Base-by-base conservation (phyloP, 2,113 vertebrate genomes). In the Indri indri region DNA sequence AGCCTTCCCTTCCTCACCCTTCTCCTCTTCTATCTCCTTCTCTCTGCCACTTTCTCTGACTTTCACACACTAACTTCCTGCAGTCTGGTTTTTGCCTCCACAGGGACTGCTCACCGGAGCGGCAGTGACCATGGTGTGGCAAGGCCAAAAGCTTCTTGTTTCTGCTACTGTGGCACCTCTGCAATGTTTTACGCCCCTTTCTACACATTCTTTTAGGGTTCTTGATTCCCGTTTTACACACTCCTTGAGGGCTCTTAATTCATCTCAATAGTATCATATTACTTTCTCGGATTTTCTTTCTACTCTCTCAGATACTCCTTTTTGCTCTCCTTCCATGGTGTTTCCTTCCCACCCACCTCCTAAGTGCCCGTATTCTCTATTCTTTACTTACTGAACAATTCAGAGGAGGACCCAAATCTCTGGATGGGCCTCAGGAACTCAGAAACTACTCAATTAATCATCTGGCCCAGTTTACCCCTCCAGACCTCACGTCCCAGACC, bases 161-260 rank as follows among this genome's bases (percentile, higher is more conserved):
- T 59, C 50, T 65, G 42, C 14, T 73, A 2, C 27, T 80, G 2
- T 23, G 23, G 32, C n/a, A 54, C 27, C 45, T 94, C 32, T 70
- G 22, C 14, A 42, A 25, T 17, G 8, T n/a, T 92, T 90, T 34
- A 45, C 14, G 18, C 20, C 47, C 6, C 20, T 22, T 42, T 70
- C 68, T 34, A 70, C 27, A 27, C 40, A 54, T 59, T 73, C 9
- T 90, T 71, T 77, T n/a, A 57, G 34, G 16, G 5, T 54, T 86
- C 42, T 86, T 54, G n/a, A 47, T 57, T 79, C 34, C 16, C 68
- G 34, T 63, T 42, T 83, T 70, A 73, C 63, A 45, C 22, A 27
- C 50, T 83, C 61, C n/a, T 91, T 73, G 77, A 73, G 63, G 65
- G 8, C 23, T 94, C 34, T 88, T 66, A 47, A 52, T 94, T 76